phyloP scores from a whole-genome alignment of 2,797 vertebrate genomes.

The Cephalopachus bancanus region DNA sequence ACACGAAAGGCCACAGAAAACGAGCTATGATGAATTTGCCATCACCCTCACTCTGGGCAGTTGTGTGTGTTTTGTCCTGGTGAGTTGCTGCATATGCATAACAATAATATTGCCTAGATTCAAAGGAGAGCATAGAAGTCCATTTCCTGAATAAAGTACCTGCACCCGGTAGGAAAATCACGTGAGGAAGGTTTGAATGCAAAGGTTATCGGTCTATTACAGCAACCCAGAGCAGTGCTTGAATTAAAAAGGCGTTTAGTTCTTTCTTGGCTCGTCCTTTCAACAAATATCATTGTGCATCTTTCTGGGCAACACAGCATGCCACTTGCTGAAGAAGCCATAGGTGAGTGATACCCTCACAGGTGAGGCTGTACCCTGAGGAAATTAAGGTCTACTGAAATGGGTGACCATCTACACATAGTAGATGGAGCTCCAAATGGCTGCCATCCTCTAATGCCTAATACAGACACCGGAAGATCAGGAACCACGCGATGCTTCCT shows the following conservation, averaged over 20 bases:
- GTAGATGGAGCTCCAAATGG: background rate
- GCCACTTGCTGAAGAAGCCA: background rate
- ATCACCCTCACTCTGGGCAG: background rate
- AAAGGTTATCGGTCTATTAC: conserved; percentile 50
- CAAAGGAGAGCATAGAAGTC: conserved; percentile 40
- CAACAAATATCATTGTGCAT: conserved; percentile 10
- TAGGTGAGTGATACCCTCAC: background rate
- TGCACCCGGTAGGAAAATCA: background rate
- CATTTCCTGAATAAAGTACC: conserved; percentile 30
- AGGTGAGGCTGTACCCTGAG: background rate
- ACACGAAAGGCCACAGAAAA: conserved; percentile 70
- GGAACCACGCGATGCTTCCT: no score
- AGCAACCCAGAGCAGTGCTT: background rate
- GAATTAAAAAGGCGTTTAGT: background rate
- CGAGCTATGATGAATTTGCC: conserved; percentile 44
- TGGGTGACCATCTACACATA: background rate
- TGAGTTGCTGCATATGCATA: background rate
- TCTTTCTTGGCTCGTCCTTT: conserved; percentile 25
- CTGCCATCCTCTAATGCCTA: background rate
- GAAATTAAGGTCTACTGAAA: background rate
- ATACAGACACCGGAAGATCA: background rate
- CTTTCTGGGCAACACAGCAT: background rate
- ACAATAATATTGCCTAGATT: background rate
- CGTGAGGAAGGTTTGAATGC: background rate
- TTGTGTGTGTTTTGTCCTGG: conserved; percentile 44